These are phyloP conservation scores for Apocheima hispidaria DNA, from an alignment of 2,888 invertebrate genomes.

Conservation along the genomic window DNA sequence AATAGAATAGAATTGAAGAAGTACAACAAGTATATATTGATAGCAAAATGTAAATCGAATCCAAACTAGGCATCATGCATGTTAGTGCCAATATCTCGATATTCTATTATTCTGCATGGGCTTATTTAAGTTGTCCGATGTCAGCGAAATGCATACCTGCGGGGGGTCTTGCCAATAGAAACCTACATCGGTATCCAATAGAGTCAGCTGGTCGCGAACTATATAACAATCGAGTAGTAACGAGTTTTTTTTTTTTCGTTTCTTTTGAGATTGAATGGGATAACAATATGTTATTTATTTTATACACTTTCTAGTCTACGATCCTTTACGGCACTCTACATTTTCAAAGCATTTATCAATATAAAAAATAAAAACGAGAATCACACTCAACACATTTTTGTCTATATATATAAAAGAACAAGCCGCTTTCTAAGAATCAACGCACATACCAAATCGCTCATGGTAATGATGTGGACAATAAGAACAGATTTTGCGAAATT, in stretches of 20 bases:
- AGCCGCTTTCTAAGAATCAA: too few species aligned
- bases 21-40: background rate
- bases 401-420: too few species aligned
- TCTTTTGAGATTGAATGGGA: too few species aligned
- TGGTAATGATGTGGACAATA: too few species aligned
- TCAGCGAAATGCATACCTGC: constrained; percentile 21
- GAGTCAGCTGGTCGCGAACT: background rate
- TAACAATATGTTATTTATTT: too few species aligned
- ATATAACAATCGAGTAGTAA: background rate
- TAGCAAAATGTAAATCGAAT: constrained; percentile 36
- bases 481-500: too few species aligned
- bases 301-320: too few species aligned
- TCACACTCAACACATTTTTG: too few species aligned
- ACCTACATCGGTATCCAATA: constrained; percentile 5
- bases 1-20: constrained; percentile 13
- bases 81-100: constrained; percentile 34
- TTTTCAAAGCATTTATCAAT: background rate
- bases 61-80: constrained; percentile 35
- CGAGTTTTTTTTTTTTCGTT: background rate
- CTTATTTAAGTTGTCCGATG: constrained; percentile 11
- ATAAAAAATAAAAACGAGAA: too few species aligned
- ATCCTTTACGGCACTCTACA: too few species aligned
- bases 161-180: constrained; percentile 18
- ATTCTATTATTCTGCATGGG: constrained; percentile 29
- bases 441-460: too few species aligned